Base-by-base conservation (phyloP, 2,113 vertebrate species). In the Rutilus rutilus region DNA sequence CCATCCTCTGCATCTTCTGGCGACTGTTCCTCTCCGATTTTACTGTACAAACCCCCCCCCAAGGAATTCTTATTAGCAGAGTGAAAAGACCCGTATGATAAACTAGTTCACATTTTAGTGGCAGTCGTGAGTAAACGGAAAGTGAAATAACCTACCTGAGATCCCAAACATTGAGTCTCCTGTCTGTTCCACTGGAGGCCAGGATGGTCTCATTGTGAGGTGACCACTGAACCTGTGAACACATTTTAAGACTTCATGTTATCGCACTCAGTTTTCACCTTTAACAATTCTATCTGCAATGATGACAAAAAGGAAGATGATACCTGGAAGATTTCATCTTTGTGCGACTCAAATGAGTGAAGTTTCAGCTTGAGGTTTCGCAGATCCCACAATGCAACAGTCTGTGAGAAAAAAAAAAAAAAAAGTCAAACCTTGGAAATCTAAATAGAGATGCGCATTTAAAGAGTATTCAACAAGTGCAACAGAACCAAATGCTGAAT, bases 291-390 rank as follows among this genome's bases (percentile, higher is more conserved):
- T 5, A 23, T 69, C 60, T 21, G 1, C 8, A 65, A 73, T 75
- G 10, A 69, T 27, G 21, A 10, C 3, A 64, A 17, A 2, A 15
- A 4, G 30, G 57, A 9, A 7, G 5, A 19, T 2, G 86, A 86
- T 96, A 99, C 98, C 96, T 99, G 98, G 92, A 99, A 99, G 94
- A 99, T 99, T 93, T 99, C 98, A 90, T 99, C 98, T 93, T 99
- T 99, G 92, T 99, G 98, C 19, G 98, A 99, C 91, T 99, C 98
- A 93, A 99, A 99, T 0, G 98, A 99, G 92, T 99, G 98, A 89
- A 99, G 95, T 89, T 99, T 99, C 87, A 99, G 92, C 87, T 99
- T 99, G 78, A 99, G 90, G 90, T 99, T 99, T 91, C 98, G 96
- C 87, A 99, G 92, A 90, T 99, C 98, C 98, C 98, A 99, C 27